Conservation (phyloP, 2,113 vertebrate species). For the Pelobates fuscus region DNA sequence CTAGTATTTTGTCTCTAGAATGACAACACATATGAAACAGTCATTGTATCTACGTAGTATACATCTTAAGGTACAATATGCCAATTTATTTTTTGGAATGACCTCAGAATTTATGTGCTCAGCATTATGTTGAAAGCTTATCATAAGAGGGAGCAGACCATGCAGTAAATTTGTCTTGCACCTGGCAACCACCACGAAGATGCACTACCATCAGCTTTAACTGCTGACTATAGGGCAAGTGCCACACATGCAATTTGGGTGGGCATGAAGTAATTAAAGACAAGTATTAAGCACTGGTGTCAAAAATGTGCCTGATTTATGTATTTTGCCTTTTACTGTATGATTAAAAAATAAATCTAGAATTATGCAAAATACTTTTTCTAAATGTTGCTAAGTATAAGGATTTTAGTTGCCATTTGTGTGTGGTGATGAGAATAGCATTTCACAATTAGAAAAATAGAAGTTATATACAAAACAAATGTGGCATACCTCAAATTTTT, state of each 20-base stretch:
- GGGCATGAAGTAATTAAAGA: slow-evolving; percentile 13
- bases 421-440: too few species aligned
- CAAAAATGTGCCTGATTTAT: neutral
- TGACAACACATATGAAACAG: too few species aligned
- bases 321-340: neutral
- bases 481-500: too few species aligned
- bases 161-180: slow-evolving; percentile 3
- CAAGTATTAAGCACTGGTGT: neutral
- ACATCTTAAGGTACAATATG: too few species aligned
- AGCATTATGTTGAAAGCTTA: slow-evolving; percentile 5
- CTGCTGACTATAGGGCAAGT: slow-evolving; percentile 20
- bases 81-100: neutral
- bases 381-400: too few species aligned
- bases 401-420: too few species aligned
- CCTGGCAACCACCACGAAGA: slow-evolving; percentile 22
- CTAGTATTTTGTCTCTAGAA: too few species aligned
- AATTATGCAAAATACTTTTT: too few species aligned
- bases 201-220: slow-evolving; percentile 28
- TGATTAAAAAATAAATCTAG: too few species aligned
- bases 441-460: too few species aligned
- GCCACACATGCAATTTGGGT: slow-evolving; percentile 13
- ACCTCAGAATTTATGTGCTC: slow-evolving; percentile 7
- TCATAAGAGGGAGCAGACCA: slow-evolving; percentile 16
- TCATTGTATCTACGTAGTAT: too few species aligned
- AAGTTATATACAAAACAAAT: too few species aligned